These are phyloP conservation scores for Berghia stephanieae DNA, from an alignment of 1,140 invertebrate species.

Conservation along the genomic window DNA sequence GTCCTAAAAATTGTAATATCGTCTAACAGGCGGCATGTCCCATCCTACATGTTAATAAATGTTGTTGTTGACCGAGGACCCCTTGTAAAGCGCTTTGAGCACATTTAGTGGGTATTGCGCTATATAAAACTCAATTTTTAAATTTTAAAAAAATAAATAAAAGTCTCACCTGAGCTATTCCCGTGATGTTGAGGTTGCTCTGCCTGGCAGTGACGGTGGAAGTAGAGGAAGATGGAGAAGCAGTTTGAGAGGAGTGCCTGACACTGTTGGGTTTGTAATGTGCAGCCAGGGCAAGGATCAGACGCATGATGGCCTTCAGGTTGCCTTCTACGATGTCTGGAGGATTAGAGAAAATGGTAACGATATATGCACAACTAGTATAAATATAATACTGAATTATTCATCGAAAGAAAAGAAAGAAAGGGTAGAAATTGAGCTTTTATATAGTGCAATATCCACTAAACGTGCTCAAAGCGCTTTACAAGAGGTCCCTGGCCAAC, in stretches of 20 bases:
- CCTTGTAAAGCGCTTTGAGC: no score
- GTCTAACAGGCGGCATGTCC: no score
- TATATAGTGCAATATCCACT: no score
- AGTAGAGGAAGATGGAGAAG: background rate
- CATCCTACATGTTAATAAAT: no score
- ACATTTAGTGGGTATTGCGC: no score
- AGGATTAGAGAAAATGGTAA: constrained; percentile 17
- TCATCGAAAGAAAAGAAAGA: background rate
- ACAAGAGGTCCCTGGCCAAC: no score
- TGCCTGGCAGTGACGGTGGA: constrained; percentile 18
- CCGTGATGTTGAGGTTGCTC: constrained; percentile 40
- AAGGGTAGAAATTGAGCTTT: no score
- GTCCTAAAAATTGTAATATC: no score
- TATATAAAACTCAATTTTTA: no score
- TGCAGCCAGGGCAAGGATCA: constrained; percentile 69
- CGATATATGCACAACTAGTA: background rate
- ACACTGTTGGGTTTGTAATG: constrained; percentile 69
- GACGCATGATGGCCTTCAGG: constrained; percentile 69
- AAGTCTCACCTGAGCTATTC: constrained; percentile 54
- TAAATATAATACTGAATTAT: background rate
- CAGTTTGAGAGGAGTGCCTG: constrained; percentile 46
- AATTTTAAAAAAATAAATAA: background rate
- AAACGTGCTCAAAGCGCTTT: no score
- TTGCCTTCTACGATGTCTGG: constrained; percentile 69
- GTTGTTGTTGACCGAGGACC: no score